Conservation (phyloP, 2,113 vertebrate species). For the Channa argus region DNA sequence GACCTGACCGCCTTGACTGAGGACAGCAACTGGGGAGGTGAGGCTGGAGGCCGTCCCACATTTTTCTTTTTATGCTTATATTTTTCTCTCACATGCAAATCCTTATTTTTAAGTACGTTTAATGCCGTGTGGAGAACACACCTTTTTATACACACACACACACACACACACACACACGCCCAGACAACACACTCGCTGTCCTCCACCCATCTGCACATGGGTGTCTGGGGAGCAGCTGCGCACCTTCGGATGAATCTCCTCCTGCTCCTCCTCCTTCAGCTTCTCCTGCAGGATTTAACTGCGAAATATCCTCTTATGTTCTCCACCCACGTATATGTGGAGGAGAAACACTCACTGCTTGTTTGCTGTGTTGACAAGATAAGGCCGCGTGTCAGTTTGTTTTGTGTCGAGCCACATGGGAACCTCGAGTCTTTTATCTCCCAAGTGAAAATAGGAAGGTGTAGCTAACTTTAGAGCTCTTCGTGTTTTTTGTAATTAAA, state of each 20-base stretch:
- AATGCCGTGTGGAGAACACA: not conserved
- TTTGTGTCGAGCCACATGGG: constrained; percentile 25
- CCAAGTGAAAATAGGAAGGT: not conserved
- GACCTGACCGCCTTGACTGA: constrained; percentile 90
- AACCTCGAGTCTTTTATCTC: not conserved
- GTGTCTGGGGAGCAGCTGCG: constrained; percentile 72
- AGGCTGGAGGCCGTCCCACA: constrained; percentile 32
- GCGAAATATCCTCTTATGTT: constrained; percentile 53
- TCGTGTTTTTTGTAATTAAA: constrained; percentile 16
- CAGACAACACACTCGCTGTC: constrained; percentile 9
- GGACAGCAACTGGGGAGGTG: constrained; percentile 94
- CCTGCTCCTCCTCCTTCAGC: constrained; percentile 35
- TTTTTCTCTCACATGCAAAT: not conserved
- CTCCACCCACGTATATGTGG: constrained; percentile 41
- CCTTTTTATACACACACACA: constrained; percentile 9
- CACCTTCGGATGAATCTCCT: constrained; percentile 58
- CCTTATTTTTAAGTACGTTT: not conserved
- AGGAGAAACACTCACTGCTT: constrained; percentile 6
- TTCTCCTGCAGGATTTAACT: constrained; percentile 47
- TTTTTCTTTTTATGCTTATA: not conserved
- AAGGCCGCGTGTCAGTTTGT: constrained; percentile 13
- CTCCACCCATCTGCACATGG: constrained; percentile 49
- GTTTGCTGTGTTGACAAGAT: constrained; percentile 21
- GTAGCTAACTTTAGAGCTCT: not conserved
- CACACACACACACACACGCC: constrained; percentile 7